Base-by-base conservation (phyloP, 2,797 vertebrate genomes). In the Periophthalmus magnuspinnatus region DNA sequence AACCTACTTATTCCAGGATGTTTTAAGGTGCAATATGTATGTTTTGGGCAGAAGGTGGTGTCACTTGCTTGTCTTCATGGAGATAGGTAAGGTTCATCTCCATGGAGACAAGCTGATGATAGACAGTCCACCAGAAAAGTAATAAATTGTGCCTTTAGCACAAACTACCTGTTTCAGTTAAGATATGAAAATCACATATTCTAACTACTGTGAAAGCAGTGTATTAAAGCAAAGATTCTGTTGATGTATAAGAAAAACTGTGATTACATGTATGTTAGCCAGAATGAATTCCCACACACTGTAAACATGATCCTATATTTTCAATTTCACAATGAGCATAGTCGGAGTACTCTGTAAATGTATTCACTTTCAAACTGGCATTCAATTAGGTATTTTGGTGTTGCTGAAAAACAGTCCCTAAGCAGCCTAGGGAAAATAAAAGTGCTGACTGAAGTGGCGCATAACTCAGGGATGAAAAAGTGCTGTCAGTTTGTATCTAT, bases 381-480 rank as follows among this genome's bases (percentile, higher is more conserved):
- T 55, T 55, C 7, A 55, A 55, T 55, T 55, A 22, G 52, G 52
- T 9, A 5, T 54, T 50, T 54, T 55, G 21, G 52, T 22, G 19
- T 13, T 10, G 52, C 21, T 22, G 52, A 21, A 52, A 52, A 52
- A 52, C 11, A 21, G 34, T 41, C 61, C 38, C 61, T 4, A 38
- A 64, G 61, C 22, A 28, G 13, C 38, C 14, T 3, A 17, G 55
- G 72, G 67, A 67, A 81, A 82, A 34, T 65, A 65, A 47, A 5
- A 32, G 10, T 34, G 0, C 38, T 62, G 71, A 66, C 68, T 55
- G 67, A 5, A 14, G 14, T 57, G 36, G 2, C 56, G 47, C 67
- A 68, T 59, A 41, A 21, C 63, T 75, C 65, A 54, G 38, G 64
- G 71, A 81, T 70, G 67, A 70, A 72, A 71, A 77, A 64, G 41